Evolutionary conservation across 2,888 invertebrate genomes (phyloP).

Genomic region (Pachliopta kotzebuea): DNA sequence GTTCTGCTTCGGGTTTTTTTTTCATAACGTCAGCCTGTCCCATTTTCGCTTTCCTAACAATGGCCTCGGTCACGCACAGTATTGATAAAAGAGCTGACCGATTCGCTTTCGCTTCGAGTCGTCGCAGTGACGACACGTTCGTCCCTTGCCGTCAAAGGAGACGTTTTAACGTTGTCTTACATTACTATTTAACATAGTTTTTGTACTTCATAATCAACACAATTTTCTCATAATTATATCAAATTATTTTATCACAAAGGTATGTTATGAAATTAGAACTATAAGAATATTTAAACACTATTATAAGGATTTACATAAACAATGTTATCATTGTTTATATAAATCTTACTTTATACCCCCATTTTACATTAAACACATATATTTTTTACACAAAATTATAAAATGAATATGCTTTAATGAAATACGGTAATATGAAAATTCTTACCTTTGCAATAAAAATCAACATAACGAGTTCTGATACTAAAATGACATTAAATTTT

Average conservation of each 20-base stretch:
- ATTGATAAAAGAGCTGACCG: conserved; percentile 66
- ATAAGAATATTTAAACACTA: neutral
- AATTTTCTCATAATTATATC: too few relatives aligned
- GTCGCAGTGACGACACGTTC: conserved; percentile 62
- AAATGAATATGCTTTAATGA: neutral
- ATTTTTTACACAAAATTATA: conserved; percentile 26
- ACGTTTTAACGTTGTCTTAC: conserved; percentile 50
- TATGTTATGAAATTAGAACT: neutral
- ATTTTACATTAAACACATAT: neutral
- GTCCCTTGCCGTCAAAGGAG: conserved; percentile 61
- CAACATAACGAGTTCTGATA: neutral
- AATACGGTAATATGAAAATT: neutral
- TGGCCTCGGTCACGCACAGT: conserved; percentile 74
- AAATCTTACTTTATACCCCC: neutral
- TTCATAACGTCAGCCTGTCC: conserved; percentile 54
- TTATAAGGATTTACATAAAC: neutral
- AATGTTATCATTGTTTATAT: too few relatives aligned
- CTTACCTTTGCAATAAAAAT: neutral
- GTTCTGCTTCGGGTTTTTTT: conserved; percentile 66
- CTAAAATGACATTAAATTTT: conserved; percentile 7
- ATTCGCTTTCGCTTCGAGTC: conserved; percentile 76
- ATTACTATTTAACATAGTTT: neutral
- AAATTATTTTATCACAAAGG: too few relatives aligned
- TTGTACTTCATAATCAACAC: too few relatives aligned
- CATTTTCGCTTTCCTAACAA: conserved; percentile 75